Evolutionary conservation across 2,888 invertebrate species (phyloP).

Genomic region (Steinernema scapterisci): DNA sequence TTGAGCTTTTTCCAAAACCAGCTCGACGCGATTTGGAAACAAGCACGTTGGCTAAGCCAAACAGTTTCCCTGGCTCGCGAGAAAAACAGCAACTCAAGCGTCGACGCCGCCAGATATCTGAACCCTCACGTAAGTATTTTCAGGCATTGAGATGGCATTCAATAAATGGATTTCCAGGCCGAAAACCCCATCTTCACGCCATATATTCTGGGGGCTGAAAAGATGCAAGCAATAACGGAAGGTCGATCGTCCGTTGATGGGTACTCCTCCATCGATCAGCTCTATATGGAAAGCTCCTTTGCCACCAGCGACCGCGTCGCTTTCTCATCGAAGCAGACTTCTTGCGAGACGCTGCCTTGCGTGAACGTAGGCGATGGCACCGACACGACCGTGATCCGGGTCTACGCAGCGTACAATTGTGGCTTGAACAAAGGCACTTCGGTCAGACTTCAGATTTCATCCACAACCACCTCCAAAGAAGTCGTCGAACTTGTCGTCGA

Average conservation of each 20-base stretch:
- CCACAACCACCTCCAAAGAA: constrained; percentile 88
- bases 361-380: constrained; percentile 46
- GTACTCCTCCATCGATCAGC: constrained; percentile 14
- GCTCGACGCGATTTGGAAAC: constrained; percentile 88
- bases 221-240: constrained; percentile 26
- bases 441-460: constrained; percentile 88
- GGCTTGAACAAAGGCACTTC: constrained; percentile 87
- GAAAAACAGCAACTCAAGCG: constrained; percentile 69
- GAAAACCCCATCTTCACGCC: constrained; percentile 18
- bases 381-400: constrained; percentile 73
- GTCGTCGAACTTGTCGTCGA: constrained; percentile 93
- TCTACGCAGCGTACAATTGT: constrained; percentile 93
- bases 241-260: neutral
- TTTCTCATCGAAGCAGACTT: neutral
- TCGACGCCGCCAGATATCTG: neutral
- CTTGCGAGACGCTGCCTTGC: constrained; percentile 12
- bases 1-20: constrained; percentile 83
- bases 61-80: constrained; percentile 91
- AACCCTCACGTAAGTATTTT: neutral
- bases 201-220: constrained; percentile 12
- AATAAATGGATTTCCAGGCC: neutral
- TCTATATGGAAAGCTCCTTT: constrained; percentile 28
- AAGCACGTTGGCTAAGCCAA: constrained; percentile 93
- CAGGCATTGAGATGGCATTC: no score
- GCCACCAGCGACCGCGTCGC: constrained; percentile 3